Percentiles rank a stretch among this genome's conserved stretches.
phyloP scores from a whole-genome alignment of 2,797 vertebrate genomes.

The Melanotaenia trifasciata region DNA sequence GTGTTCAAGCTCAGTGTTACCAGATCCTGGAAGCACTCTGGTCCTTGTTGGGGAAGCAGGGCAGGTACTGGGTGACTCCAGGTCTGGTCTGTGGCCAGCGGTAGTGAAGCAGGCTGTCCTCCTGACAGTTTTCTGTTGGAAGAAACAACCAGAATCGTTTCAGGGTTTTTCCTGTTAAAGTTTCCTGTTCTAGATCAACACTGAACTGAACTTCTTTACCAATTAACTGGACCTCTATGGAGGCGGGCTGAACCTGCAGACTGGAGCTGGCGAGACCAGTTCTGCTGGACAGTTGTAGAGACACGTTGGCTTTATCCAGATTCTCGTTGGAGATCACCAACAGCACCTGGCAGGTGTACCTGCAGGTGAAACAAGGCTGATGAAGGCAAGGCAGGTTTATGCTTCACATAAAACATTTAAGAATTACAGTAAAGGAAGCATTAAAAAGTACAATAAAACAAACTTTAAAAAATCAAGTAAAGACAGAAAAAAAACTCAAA shows the following conservation, averaged over 20 bases:
- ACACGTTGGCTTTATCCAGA: conserved; percentile 82
- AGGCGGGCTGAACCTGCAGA: conserved; percentile 64
- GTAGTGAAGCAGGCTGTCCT: conserved; percentile 83
- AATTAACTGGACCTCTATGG: conserved; percentile 72
- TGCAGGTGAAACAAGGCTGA: conserved; percentile 46
- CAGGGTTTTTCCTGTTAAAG: too few relatives aligned
- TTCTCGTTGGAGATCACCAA: conserved; percentile 84
- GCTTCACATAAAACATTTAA: too few relatives aligned
- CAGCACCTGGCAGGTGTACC: conserved; percentile 86
- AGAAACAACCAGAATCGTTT: neutral
- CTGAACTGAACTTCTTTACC: conserved; percentile 73
- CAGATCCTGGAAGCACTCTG: conserved; percentile 88
- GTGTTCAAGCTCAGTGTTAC: conserved; percentile 71
- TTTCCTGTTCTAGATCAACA: too few relatives aligned
- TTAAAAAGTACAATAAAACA: too few relatives aligned
- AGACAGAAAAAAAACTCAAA: too few relatives aligned
- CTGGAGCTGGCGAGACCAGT: conserved; percentile 64
- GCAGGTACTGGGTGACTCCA: conserved; percentile 70
- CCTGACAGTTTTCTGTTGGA: conserved; percentile 83
- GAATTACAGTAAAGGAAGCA: too few relatives aligned
- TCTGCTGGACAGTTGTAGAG: conserved; percentile 76
- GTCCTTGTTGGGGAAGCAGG: conserved; percentile 87
- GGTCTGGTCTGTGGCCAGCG: conserved; percentile 86
- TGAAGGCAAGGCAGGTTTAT: too few relatives aligned
- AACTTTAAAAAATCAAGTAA: too few relatives aligned